phyloP scores from a whole-genome alignment of 2,888 invertebrate genomes.

The Colostygia pectinataria region DNA sequence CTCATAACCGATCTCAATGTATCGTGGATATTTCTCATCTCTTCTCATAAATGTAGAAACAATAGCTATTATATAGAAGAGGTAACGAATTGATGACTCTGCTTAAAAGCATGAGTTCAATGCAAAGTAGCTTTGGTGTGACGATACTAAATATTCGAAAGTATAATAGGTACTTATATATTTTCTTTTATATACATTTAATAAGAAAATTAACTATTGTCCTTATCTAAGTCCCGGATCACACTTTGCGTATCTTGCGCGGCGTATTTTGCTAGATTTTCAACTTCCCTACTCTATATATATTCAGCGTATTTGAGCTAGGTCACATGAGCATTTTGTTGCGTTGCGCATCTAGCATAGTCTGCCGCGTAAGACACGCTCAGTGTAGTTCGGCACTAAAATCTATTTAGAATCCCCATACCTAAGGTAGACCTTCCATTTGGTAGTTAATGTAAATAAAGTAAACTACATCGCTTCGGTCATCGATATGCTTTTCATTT shows the following conservation, averaged over 20 bases:
- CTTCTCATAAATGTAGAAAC: slow-evolving; percentile 21
- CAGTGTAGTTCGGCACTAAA: no score
- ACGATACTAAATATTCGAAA: slow-evolving; percentile 11
- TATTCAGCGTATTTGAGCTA: no score
- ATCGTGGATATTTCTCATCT: slow-evolving; percentile 31
- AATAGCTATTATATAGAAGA: slow-evolving; percentile 24
- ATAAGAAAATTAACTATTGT: slow-evolving; percentile 17
- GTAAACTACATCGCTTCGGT: slow-evolving; percentile 57
- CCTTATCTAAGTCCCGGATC: no score
- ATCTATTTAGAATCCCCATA: slow-evolving; percentile 51
- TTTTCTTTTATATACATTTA: slow-evolving; percentile 23
- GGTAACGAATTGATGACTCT: slow-evolving; percentile 27
- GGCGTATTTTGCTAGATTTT: no score
- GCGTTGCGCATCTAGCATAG: no score
- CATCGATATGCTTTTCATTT: slow-evolving; percentile 40
- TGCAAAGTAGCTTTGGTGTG: slow-evolving; percentile 11
- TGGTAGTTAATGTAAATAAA: slow-evolving; percentile 56
- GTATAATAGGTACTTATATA: slow-evolving; percentile 11
- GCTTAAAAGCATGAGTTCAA: slow-evolving; percentile 24
- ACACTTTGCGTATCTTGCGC: no score
- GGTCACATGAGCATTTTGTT: no score
- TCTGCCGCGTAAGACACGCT: no score
- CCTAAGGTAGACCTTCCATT: slow-evolving; percentile 68
- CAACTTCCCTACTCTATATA: no score
- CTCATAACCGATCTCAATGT: slow-evolving; percentile 19